These are phyloP conservation scores for Brachionus sp. DNA, from an alignment of 1,140 invertebrate genomes.

Conservation along the genomic window DNA sequence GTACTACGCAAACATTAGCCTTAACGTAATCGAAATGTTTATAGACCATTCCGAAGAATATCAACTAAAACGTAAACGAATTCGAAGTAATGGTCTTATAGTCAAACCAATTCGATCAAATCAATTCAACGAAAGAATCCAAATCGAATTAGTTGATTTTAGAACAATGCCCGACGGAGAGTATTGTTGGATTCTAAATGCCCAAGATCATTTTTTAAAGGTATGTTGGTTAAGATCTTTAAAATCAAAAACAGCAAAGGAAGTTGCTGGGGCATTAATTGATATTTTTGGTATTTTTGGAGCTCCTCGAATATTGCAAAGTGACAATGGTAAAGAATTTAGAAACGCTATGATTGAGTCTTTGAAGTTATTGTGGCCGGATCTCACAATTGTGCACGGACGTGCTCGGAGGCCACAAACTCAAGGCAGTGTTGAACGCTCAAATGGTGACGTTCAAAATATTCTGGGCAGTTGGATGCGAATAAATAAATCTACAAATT, in stretches of 20 bases:
- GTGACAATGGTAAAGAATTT: slow-evolving; percentile 49
- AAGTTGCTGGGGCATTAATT: neutral
- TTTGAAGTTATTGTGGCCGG: slow-evolving; percentile 48
- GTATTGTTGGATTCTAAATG: slow-evolving; percentile 48
- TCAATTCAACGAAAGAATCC: slow-evolving; percentile 45
- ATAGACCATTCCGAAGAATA: slow-evolving; percentile 36
- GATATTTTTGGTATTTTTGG: slow-evolving; percentile 48
- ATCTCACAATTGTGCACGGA: slow-evolving; percentile 49
- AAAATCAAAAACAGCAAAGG: slow-evolving; percentile 12
- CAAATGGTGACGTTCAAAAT: slow-evolving; percentile 47
- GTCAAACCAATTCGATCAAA: slow-evolving; percentile 10
- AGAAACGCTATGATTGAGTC: slow-evolving; percentile 46
- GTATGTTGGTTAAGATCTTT: slow-evolving; percentile 34
- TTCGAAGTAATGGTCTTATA: slow-evolving; percentile 22
- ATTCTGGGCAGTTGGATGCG: too few species aligned
- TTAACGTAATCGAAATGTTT: neutral
- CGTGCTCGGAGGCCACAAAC: slow-evolving; percentile 49
- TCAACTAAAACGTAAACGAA: slow-evolving; percentile 41
- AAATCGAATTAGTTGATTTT: slow-evolving; percentile 48
- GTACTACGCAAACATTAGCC: slow-evolving; percentile 41
- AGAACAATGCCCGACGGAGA: slow-evolving; percentile 35
- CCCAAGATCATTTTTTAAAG: slow-evolving; percentile 48
- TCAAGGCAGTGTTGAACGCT: slow-evolving; percentile 49
- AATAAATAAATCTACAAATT: slow-evolving; percentile 25
- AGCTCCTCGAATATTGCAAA: slow-evolving; percentile 48